A percentile compares a stretch with the other conserved stretches of the same genome.
These are phyloP conservation scores for Triops longicaudatus DNA, from an alignment of 1,140 invertebrate species.

Conservation along the genomic window DNA sequence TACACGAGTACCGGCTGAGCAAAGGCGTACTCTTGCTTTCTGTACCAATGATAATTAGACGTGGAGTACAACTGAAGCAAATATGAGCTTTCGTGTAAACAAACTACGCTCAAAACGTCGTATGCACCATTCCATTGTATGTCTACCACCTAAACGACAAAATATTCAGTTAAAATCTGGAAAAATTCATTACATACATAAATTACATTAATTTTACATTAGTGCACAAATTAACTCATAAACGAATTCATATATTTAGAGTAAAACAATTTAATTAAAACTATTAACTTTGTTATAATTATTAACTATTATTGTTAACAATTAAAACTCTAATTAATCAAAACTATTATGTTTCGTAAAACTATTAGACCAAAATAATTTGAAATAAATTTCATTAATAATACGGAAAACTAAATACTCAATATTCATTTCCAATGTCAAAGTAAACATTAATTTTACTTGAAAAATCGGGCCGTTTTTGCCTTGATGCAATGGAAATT, in stretches of 20 bases:
- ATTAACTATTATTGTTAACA: too few relatives aligned
- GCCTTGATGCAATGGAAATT: conserved; percentile 54
- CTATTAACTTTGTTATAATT: too few relatives aligned
- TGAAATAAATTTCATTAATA: too few relatives aligned
- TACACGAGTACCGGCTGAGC: conserved; percentile 43
- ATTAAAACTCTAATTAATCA: too few relatives aligned
- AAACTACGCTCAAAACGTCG: conserved; percentile 53
- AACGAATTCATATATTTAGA: too few relatives aligned
- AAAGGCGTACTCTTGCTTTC: conserved; percentile 60
- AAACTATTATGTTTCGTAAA: too few relatives aligned
- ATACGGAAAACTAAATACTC: neutral
- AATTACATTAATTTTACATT: too few relatives aligned
- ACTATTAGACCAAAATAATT: too few relatives aligned
- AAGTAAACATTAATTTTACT: neutral
- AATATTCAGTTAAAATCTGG: too few relatives aligned
- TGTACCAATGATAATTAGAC: conserved; percentile 84
- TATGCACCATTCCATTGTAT: conserved; percentile 71
- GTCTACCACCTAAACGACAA: conserved; percentile 46
- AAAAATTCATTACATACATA: too few relatives aligned
- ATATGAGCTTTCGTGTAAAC: conserved; percentile 30
- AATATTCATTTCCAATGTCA: neutral
- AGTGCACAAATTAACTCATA: too few relatives aligned
- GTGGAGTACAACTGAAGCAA: conserved; percentile 61
- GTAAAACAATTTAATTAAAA: too few relatives aligned
- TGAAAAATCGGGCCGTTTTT: neutral